phyloP scores from a whole-genome alignment of 2,888 invertebrate species.

The Limnephilus rhombicus region DNA sequence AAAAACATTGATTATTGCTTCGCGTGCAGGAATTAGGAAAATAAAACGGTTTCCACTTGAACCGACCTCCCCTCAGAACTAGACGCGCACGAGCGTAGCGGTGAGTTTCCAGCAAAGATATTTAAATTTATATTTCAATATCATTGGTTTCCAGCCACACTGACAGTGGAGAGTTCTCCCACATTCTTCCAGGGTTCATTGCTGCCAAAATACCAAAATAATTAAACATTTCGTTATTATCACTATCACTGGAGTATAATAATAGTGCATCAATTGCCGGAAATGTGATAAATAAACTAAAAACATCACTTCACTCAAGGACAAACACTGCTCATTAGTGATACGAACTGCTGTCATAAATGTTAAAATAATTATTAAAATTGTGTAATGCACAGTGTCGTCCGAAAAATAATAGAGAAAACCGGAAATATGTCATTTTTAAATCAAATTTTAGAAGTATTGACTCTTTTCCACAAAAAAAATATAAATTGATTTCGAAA shows the following conservation, averaged over 20 bases:
- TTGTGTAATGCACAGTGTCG: not conserved
- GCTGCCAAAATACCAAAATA: not conserved
- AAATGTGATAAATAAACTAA: not conserved
- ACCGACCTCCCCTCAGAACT: not conserved
- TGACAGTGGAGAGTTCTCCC: not conserved
- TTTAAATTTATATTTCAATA: too few species aligned
- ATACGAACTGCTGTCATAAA: not conserved
- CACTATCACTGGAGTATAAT: not conserved
- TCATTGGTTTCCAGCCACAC: not conserved
- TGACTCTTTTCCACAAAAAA: too few species aligned
- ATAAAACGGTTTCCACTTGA: not conserved
- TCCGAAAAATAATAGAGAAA: not conserved
- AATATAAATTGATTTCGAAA: too few species aligned
- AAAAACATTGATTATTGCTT: not conserved
- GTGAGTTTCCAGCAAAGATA: not conserved
- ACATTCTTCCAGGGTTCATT: not conserved
- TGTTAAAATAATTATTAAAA: not conserved
- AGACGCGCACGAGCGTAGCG: not conserved
- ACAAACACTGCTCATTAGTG: not conserved
- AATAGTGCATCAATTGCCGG: not conserved
- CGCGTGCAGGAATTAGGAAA: not conserved
- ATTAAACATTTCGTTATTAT: not conserved
- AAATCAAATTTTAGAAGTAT: too few species aligned
- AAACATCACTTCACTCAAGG: not conserved
- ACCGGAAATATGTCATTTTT: too few species aligned